Conservation (phyloP, 1,140 invertebrate species). For the Calycopis cecrops region DNA sequence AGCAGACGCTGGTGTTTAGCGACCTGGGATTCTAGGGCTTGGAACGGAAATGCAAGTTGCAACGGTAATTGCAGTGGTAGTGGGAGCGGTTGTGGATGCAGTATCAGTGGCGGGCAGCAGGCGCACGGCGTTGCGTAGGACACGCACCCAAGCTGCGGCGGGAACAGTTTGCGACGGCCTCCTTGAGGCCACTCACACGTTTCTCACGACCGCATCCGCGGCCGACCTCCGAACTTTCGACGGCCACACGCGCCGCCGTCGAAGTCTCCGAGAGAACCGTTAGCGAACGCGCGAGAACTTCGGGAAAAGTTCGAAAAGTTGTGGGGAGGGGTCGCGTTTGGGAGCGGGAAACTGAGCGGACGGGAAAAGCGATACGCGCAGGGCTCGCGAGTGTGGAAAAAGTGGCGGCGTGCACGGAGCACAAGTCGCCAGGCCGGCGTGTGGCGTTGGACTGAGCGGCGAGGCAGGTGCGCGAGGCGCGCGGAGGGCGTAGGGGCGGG, state of each 20-base stretch:
- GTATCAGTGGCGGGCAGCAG: conserved; percentile 63
- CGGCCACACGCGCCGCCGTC: conserved; percentile 54
- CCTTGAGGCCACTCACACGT: conserved; percentile 62
- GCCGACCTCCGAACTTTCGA: conserved; percentile 54
- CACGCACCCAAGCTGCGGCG: conserved; percentile 70
- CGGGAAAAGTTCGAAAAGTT: conserved; percentile 47
- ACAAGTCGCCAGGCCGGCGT: conserved; percentile 71
- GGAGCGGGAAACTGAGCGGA: conserved; percentile 61
- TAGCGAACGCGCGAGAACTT: conserved; percentile 41
- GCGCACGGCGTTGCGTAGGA: conserved; percentile 69
- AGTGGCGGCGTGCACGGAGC: conserved; percentile 67
- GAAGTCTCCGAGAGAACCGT: conserved; percentile 14
- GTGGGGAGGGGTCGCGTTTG: conserved; percentile 41
- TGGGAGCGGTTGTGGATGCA: conserved; percentile 57
- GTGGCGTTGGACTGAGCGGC: conserved; percentile 67
- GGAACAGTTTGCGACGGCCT: conserved; percentile 72
- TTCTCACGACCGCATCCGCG: conserved; percentile 68
- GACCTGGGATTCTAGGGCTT: conserved; percentile 61
- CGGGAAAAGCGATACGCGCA: conserved; percentile 57
- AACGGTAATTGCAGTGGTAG: conserved; percentile 58
- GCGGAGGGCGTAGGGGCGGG: conserved; percentile 64
- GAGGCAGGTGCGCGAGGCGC: conserved; percentile 61
- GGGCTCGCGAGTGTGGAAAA: conserved; percentile 63
- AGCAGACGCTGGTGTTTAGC: conserved; percentile 71
- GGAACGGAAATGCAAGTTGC: conserved; percentile 57